Evolutionary conservation across 2,797 vertebrate genomes (phyloP).

Genomic region (Leuciscus waleckii): DNA sequence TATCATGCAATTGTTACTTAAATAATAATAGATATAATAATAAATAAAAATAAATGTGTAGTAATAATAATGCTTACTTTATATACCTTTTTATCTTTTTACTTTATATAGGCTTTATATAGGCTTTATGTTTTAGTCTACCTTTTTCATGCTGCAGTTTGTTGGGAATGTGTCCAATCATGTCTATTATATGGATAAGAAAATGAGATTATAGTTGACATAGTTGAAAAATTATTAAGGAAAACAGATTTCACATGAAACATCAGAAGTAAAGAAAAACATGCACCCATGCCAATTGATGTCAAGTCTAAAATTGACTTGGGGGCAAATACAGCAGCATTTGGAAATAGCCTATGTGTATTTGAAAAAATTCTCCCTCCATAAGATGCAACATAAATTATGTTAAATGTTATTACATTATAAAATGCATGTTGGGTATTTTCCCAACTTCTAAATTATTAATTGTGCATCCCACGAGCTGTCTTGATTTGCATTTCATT

Average conservation of each 20-base stretch:
- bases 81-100: background rate
- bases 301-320: no score
- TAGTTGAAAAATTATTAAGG: background rate
- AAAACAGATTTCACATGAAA: background rate
- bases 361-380: background rate
- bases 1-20: background rate
- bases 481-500: constrained; percentile 26
- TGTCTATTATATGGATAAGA: background rate
- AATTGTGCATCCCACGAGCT: background rate
- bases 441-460: constrained; percentile 39
- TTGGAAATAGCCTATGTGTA: no score
- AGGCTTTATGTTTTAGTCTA: no score
- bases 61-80: background rate
- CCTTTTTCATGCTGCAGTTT: background rate
- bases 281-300: no score
- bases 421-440: constrained; percentile 5
- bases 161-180: background rate
- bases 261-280: no score
- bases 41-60: background rate
- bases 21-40: background rate
- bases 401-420: no score
- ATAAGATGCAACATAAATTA: background rate
- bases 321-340: no score
- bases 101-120: background rate
- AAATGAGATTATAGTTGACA: background rate